Conservation (phyloP, 2,888 invertebrate genomes). For the Adelognathus sp. region DNA sequence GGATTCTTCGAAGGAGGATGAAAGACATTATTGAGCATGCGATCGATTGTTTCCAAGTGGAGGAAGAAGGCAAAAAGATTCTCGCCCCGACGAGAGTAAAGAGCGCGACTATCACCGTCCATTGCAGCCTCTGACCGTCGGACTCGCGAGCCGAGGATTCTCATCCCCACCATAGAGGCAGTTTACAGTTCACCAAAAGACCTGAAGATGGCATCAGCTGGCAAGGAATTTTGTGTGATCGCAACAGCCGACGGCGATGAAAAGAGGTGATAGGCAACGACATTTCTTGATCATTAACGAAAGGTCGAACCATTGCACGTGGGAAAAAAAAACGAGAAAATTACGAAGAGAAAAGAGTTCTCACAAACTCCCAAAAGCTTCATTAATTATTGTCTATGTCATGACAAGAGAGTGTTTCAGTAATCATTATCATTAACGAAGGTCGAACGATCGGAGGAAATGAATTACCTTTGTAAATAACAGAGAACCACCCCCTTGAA, state of each 20-base stretch:
- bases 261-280: conserved; percentile 20
- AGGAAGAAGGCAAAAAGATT: conserved; percentile 18
- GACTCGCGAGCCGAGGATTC: conserved; percentile 43
- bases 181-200: conserved; percentile 48
- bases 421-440: neutral
- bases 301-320: neutral
- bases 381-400: neutral
- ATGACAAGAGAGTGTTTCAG: neutral
- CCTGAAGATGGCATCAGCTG: conserved; percentile 70
- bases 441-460: neutral
- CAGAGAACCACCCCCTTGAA: neutral
- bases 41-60: conserved; percentile 40
- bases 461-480: neutral
- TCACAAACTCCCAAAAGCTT: neutral
- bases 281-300: neutral
- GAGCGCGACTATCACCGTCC: conserved; percentile 29
- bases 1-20: conserved; percentile 39
- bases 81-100: conserved; percentile 14
- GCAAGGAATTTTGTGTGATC: conserved; percentile 61
- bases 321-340: neutral
- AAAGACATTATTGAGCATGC: conserved; percentile 44
- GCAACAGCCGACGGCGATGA: conserved; percentile 38
- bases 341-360: neutral
- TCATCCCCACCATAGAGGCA: conserved; percentile 41
- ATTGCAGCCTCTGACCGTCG: conserved; percentile 51